These are phyloP conservation scores for Drosophila rhopaloa DNA, from an alignment of 1,140 invertebrate species.

Conservation along the genomic window DNA sequence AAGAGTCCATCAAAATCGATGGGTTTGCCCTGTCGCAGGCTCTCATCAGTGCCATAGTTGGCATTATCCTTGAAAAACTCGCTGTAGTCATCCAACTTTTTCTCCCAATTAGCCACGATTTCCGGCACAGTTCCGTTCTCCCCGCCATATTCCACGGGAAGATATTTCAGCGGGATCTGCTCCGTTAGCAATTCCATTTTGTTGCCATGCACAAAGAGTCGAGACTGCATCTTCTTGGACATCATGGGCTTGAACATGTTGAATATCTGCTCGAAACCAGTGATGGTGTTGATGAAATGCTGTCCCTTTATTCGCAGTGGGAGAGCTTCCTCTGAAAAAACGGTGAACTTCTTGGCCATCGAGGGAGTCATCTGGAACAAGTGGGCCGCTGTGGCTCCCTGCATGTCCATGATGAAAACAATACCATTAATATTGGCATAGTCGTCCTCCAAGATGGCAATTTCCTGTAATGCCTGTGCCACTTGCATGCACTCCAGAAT, in stretches of 20 bases:
- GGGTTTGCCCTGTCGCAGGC: constrained; percentile 86
- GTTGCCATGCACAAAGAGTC: constrained; percentile 85
- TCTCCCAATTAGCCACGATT: constrained; percentile 85
- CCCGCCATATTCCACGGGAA: constrained; percentile 87
- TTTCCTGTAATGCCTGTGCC: constrained; percentile 57
- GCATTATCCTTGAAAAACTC: constrained; percentile 87
- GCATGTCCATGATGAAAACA: constrained; percentile 85
- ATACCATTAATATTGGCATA: constrained; percentile 84
- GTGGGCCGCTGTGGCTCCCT: constrained; percentile 83
- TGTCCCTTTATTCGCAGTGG: constrained; percentile 85
- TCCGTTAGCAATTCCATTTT: constrained; percentile 85
- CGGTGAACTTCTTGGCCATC: constrained; percentile 85
- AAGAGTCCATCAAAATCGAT: constrained; percentile 85
- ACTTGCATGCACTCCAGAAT: constrained; percentile 61
- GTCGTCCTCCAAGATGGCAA: constrained; percentile 85
- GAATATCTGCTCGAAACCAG: constrained; percentile 85
- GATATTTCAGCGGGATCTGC: constrained; percentile 84
- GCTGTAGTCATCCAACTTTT: constrained; percentile 86
- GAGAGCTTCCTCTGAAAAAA: constrained; percentile 85
- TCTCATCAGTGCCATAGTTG: constrained; percentile 86
- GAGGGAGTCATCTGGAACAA: constrained; percentile 85
- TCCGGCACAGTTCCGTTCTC: constrained; percentile 85
- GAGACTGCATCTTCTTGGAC: constrained; percentile 85
- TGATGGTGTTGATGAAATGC: constrained; percentile 86
- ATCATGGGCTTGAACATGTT: constrained; percentile 85